These are phyloP conservation scores for Telenomus remus DNA, from an alignment of 1,140 invertebrate species.

Conservation along the genomic window DNA sequence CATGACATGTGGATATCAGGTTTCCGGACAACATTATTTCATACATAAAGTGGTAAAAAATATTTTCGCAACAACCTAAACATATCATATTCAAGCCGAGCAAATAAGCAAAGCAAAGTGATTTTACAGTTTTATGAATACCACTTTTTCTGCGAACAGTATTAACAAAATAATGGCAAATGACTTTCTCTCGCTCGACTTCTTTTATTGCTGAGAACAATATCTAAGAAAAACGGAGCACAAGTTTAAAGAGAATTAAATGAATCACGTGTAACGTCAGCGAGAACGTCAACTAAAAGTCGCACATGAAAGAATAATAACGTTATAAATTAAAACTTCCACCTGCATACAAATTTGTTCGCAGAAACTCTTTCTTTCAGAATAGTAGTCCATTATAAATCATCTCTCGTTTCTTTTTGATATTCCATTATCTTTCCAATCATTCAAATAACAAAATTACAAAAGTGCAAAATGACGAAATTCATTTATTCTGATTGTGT, in stretches of 20 bases:
- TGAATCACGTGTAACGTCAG: conserved; percentile 55
- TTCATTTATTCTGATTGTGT: too few species aligned
- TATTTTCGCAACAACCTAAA: not conserved
- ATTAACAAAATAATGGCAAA: conserved; percentile 28
- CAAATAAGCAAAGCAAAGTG: conserved; percentile 10
- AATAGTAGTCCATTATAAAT: conserved; percentile 1
- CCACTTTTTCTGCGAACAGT: conserved; percentile 30
- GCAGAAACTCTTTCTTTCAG: conserved; percentile 16
- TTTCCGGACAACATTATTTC: not conserved
- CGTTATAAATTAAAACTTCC: conserved; percentile 48
- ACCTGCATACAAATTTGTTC: conserved; percentile 46
- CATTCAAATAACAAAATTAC: too few species aligned
- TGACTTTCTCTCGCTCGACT: conserved; percentile 37
- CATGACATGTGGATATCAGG: too few species aligned
- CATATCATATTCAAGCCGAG: not conserved
- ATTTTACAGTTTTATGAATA: conserved; percentile 31
- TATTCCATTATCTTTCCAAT: not conserved
- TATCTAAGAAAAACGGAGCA: conserved; percentile 50
- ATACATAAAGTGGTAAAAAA: not conserved
- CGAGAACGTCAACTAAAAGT: conserved; percentile 34
- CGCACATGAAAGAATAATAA: conserved; percentile 47
- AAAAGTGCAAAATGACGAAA: too few species aligned
- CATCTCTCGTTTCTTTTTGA: not conserved
- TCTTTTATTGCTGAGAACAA: conserved; percentile 48
- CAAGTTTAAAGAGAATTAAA: conserved; percentile 46